Evolutionary conservation across 2,113 vertebrate species (phyloP), one percentile per base, ranked within the genome.

Genomic region (Zootoca vivipara): DNA sequence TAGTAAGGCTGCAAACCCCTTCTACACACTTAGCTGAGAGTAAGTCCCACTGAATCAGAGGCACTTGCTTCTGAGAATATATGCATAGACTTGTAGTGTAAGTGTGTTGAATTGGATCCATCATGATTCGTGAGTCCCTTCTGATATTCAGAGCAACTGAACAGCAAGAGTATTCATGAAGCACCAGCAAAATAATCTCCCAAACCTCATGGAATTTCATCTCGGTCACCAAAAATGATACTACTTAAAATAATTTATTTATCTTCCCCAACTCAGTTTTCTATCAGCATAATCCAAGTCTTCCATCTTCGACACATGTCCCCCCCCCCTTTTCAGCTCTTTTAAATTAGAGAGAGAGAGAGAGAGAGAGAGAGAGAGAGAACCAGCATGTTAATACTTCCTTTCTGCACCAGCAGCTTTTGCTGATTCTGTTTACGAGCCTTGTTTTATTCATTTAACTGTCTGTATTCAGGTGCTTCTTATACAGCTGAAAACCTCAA

Each of bases 181-280:
- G 83, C 42, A 20, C 38, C 83, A 84, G 7, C 16, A 82, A 15
- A 46, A 77, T 83, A 16, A n/a, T 78, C 83, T 22, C 1, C 0
- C 24, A 75, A 78, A 33, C 38, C 18, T 87, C 65, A 40, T 83
- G 65, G 90, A 88, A 86, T 89, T 58, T 78, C 22, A 83, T 85
- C 4, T 69, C 81, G 82, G n/a, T 9, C 52, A 24, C 77, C 33
- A 46, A 85, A 77, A 85, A 91, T 73, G 89, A 73, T 88, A 15
- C n/a, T 90, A 87, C 56, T 64, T 82, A 24, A 13, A 92, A 85
- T 2, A 92, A 52, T 78, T 30, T 82, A 73, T 86, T 89, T 88
- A 74, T 8, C 91, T 91, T 89, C 90, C 82, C 90, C 38, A 90
- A 91, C 42, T 78, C 35, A 89, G n/a, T 89, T 26, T 87, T 40